Evolutionary conservation across 2,888 invertebrate genomes (phyloP).

Genomic region (Ashinkailepas kermadecensis): DNA sequence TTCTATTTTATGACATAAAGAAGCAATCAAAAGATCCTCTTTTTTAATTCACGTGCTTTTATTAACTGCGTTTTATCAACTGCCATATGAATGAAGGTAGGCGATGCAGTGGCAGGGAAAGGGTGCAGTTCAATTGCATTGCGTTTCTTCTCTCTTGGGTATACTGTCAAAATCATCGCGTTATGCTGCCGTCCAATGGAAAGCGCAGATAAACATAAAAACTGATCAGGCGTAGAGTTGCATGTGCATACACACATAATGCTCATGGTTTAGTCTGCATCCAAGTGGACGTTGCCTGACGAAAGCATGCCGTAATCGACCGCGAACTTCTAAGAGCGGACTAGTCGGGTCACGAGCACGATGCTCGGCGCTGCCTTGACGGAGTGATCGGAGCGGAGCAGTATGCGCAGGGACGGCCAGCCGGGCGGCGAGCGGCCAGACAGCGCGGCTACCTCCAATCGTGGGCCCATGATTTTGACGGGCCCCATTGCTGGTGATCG

Average conservation of each 20-base stretch:
- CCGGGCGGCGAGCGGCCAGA: constrained; percentile 12
- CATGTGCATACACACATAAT: neutral
- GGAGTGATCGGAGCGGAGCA: neutral
- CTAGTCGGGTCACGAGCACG: neutral
- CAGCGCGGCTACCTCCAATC: neutral
- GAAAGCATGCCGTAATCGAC: neutral
- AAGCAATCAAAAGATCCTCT: no score
- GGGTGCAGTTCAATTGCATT: neutral
- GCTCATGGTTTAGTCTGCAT: no score
- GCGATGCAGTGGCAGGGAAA: no score
- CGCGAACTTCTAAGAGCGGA: neutral
- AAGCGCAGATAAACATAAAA: neutral
- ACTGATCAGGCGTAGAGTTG: neutral
- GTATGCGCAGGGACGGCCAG: constrained; percentile 12
- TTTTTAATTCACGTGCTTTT: no score
- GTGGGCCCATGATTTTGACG: constrained; percentile 14
- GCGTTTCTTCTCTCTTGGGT: neutral
- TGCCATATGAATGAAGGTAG: no score
- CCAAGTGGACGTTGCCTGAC: no score
- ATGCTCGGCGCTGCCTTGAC: neutral
- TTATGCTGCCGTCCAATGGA: neutral
- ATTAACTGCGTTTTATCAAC: no score
- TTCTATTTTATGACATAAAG: no score
- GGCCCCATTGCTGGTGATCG: constrained; percentile 13
- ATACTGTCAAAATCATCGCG: neutral